Base-by-base conservation (phyloP, 2,113 vertebrate species). In the Cheilinus undulatus region DNA sequence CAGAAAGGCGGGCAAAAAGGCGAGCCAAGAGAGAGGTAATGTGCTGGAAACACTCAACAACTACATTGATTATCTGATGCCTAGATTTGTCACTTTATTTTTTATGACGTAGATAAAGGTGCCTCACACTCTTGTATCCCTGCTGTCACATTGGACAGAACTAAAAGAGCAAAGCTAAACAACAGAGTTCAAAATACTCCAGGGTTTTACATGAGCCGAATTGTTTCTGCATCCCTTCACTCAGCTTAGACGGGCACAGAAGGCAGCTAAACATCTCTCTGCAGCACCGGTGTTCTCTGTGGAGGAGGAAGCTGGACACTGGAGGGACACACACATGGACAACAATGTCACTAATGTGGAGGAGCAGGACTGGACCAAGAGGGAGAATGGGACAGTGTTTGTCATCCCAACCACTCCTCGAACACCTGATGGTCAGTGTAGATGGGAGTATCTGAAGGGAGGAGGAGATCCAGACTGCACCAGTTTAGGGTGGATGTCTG, bases 1-100 rank as follows among this genome's bases (percentile, higher is more conserved):
- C 88, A 0, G 92, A 93, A 81, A 96, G 93, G 73, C 89, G 93
- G 74, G 93, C 92, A 15, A 92, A 88, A 86, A 94, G 93, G 72
- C 86, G 88, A 45, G 92, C 91, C 46, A 93, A 88, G 73, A 88
- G 75, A 93, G 89, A 92, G 84, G 93, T 94, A 69, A 73, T 56
- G 5, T n/a, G 8, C 22, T 36, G 23, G 1, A 58, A 60, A 61
- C 49, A 10, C 40, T 14, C 5, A 32, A 28, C 17, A 38, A 45
- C 19, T n/a, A 20, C 2, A n/a, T 2, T 32, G 8, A 17, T 24
- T 17, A 38, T 4, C 50, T 51, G 20, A 34, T 11, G n/a, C 30
- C 24, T 5, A 7, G n/a, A n/a, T 24, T 42, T 9, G 15, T 59
- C 22, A 32, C 7, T 10, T 23, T 43, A 5, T 30, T 4, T 3